A percentile compares a stretch with the other conserved stretches of the same genome.
These are phyloP conservation scores for Nothobranchius furzeri DNA, from an alignment of 2,113 vertebrate genomes.

Conservation along the genomic window DNA sequence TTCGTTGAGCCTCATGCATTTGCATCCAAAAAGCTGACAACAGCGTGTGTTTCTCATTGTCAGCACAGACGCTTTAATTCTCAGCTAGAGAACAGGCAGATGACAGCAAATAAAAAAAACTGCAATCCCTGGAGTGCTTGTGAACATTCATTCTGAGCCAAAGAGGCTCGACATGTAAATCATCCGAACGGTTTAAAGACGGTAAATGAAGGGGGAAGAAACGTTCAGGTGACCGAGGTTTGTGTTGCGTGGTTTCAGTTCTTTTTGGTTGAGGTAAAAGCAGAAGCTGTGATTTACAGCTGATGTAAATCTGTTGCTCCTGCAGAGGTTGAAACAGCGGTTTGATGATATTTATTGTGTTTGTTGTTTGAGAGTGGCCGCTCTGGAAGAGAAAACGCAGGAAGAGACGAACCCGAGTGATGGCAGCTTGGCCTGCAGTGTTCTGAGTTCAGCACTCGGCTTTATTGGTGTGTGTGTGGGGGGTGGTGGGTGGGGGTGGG, in stretches of 20 bases:
- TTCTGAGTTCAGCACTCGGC: conserved; percentile 64
- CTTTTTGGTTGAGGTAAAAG: not conserved
- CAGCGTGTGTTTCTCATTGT: too few relatives aligned
- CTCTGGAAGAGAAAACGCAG: conserved; percentile 1
- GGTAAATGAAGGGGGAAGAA: too few relatives aligned
- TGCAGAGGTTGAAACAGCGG: not conserved
- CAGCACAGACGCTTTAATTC: too few relatives aligned
- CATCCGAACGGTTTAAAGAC: too few relatives aligned
- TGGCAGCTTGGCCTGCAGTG: conserved; percentile 37
- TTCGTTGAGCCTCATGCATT: too few relatives aligned
- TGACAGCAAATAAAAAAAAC: too few relatives aligned
- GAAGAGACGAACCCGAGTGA: conserved; percentile 29
- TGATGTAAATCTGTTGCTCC: not conserved
- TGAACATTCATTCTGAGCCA: too few relatives aligned
- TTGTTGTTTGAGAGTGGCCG: not conserved
- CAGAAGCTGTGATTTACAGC: not conserved
- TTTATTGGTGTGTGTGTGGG: conserved; percentile 33
- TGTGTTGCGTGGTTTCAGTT: not conserved
- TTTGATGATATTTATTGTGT: not conserved
- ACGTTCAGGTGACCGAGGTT: too few relatives aligned
- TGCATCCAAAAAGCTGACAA: too few relatives aligned
- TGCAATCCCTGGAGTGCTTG: too few relatives aligned
- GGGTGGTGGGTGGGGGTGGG: conserved; percentile 20
- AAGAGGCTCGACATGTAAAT: too few relatives aligned
- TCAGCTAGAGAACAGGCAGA: too few relatives aligned